These are phyloP conservation scores for Ceratitis capitata DNA, from an alignment of 1,140 invertebrate genomes.

Conservation along the genomic window DNA sequence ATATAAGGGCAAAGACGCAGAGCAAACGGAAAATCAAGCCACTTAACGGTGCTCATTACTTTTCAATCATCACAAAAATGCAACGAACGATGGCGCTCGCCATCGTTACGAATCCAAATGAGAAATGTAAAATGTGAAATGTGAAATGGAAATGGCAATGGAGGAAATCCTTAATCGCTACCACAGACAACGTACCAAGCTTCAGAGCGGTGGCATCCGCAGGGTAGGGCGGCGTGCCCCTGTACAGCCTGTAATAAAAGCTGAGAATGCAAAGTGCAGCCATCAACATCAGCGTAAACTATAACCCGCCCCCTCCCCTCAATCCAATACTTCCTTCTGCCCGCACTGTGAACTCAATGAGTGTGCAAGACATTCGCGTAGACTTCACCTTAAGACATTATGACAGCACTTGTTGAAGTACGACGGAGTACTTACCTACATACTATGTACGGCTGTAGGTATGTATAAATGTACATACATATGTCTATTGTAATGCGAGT, in stretches of 20 bases:
- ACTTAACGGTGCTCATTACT: slow-evolving; percentile 37
- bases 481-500: neutral
- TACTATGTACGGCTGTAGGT: no score
- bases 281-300: slow-evolving; percentile 1
- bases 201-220: neutral
- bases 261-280: neutral
- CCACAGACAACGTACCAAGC: neutral
- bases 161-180: slow-evolving; percentile 17
- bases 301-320: neutral
- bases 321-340: neutral
- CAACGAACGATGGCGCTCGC: slow-evolving; percentile 11
- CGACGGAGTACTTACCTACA: no score
- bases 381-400: neutral
- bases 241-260: neutral
- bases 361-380: neutral
- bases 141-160: neutral
- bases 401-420: neutral
- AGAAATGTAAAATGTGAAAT: no score
- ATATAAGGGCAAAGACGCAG: neutral
- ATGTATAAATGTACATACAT: no score
- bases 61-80: slow-evolving; percentile 29
- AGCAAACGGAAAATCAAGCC: slow-evolving; percentile 31
- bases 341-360: neutral
- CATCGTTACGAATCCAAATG: neutral
- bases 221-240: neutral